These are phyloP conservation scores for Grus americana DNA, from an alignment of 2,113 vertebrate species.

Conservation along the genomic window DNA sequence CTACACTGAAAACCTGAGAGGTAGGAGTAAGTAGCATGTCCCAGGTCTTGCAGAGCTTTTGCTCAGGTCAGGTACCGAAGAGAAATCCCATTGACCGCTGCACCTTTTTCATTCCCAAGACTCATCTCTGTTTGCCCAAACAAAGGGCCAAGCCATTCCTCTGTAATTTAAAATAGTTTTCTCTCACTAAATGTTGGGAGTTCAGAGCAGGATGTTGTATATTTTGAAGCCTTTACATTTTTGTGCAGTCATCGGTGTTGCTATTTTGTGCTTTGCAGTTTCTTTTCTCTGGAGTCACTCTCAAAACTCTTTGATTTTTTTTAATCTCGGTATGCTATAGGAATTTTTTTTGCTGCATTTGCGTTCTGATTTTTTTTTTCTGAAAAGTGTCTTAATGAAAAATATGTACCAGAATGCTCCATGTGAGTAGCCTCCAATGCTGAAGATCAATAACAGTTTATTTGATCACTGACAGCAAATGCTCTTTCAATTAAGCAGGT, in stretches of 20 bases:
- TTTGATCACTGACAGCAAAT: slow-evolving; percentile 70
- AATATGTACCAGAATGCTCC: slow-evolving; percentile 41
- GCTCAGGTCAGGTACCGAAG: neutral
- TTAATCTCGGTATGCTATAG: neutral
- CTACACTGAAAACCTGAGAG: neutral
- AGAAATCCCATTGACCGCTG: neutral
- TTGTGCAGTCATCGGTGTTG: neutral
- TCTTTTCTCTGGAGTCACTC: neutral
- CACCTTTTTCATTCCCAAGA: neutral
- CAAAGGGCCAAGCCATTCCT: neutral
- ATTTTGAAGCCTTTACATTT: neutral
- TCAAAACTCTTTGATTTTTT: neutral
- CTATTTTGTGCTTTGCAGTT: neutral
- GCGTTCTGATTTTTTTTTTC: neutral
- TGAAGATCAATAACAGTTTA: slow-evolving; percentile 71
- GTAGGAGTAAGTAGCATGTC: neutral
- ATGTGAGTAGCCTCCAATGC: slow-evolving; percentile 30
- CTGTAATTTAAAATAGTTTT: neutral
- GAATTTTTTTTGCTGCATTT: slow-evolving; percentile 42
- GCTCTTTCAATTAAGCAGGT: slow-evolving; percentile 71
- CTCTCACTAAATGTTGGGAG: neutral
- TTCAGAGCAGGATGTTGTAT: neutral
- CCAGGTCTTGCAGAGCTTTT: neutral
- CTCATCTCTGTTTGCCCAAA: neutral
- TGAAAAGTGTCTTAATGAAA: slow-evolving; percentile 52